Evolutionary conservation across 2,888 invertebrate species (phyloP), one percentile per base, ranked within the genome.

Genomic region (Eubasilissa splendida): DNA sequence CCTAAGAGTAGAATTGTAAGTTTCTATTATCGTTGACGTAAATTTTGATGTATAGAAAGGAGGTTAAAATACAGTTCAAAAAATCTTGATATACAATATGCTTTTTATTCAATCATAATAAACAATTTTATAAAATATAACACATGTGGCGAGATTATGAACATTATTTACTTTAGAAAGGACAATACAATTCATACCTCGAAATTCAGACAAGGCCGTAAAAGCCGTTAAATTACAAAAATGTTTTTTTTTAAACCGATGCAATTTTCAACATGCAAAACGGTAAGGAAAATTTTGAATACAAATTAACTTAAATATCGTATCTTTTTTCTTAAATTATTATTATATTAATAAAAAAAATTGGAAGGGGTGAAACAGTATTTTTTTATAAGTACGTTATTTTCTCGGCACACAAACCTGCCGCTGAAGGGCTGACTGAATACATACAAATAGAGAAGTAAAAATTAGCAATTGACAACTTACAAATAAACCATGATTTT

Each of bases 131-230:
- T 5, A 42, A 42, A 42, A 42, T 42, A 7, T 42, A 42, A 42
- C 42, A 42, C 4, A 7, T 42, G 42, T 42, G 42, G 42, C 7
- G 42, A 42, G 42, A 7, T 42, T 42, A 42, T 42, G 42, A 42
- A 42, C 2, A 42, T 4, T 5, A 42, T 7, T 42, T 42, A 42
- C 7, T 42, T 42, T 42, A 5, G 42, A 42, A 2, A 42, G 7
- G 42, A 42, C 42, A 4, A 42, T 42, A 42, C 4, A 42, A 63
- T 4, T 63, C 12, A 63, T 33, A 33, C 7, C 63, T 33, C 12
- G 11, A 63, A 12, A 63, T 52, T 68, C 50, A n/a, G 9, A 73
- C 22, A 14, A 22, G 77, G 77, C 77, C 70, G 77, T 77, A 77
- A 79, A 79, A 75, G 77, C 77, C 77, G 1, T 56, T 12, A 73